Evolutionary conservation across 2,888 invertebrate species (phyloP), one percentile per base, ranked within the genome.

Genomic region (Petrolisthes manimaculis): DNA sequence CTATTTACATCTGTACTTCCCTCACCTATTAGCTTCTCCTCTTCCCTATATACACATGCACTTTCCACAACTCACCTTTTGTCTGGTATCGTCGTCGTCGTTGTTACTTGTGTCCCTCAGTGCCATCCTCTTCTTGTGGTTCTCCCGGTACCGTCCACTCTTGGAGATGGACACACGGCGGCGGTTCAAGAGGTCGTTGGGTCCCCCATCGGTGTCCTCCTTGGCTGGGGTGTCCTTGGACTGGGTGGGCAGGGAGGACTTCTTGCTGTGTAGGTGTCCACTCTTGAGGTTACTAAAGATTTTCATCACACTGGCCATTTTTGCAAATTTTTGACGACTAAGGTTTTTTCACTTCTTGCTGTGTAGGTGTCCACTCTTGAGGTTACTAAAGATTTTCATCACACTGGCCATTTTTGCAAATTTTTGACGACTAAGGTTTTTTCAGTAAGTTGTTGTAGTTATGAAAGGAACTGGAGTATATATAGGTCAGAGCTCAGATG

Each of bases 101-200:
- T 54, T 9, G 54, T 55, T 21, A 54, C 37, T 51, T 5, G 9
- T 37, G 18, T 21, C n/a, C 5, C 53, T 55, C 5, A 88, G 67
- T 9, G 85, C 85, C 56, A 75, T 67, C 55, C 88, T 75, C 69
- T 56, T 84, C 85, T 82, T 85, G 88, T 88, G 24, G 67, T 82
- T 84, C 77, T 88, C 85, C 88, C 61, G 85, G 78, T 88, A 88
- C 4, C 88, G 78, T 4, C 88, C 88, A 18, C 85, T 85, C 82
- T 83, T 84, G 54, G 88, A 88, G 74, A 88, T 85, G 74, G 88
- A 88, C 81, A 88, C 88, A 54, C 82, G 74, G 14, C 88, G 80
- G 18, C 83, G 74, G 78, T 82, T 54, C 18, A 83, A 53, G 24
- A 84, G 77, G 37, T 88, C 88, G 82, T 55, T 83, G 51, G 77